Evolutionary conservation across 1,140 invertebrate genomes (phyloP), one percentile per base, ranked within the genome.

Genomic region (Drosophila erecta): DNA sequence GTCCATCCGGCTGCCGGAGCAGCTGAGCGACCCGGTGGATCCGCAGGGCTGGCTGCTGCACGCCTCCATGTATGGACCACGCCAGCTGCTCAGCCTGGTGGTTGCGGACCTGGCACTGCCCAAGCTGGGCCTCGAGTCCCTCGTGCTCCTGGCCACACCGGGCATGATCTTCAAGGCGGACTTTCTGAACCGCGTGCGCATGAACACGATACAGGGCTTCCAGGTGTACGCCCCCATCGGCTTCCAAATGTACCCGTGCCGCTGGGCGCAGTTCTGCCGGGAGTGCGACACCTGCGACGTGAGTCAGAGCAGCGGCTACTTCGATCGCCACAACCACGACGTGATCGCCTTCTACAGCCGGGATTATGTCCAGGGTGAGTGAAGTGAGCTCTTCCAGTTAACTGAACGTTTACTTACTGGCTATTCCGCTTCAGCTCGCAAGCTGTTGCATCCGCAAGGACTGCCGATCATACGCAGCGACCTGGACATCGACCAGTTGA

Each of bases 141-240:
- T 97, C 6, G 91, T 97, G 51, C 92, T 97, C 44, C 90, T 96
- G 66, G 93, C 94, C 15, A 94, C 95, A 69, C 93, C 94, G 15
- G 94, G 94, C 71, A 94, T 95, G 92, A 94, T 95, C 80, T 93
- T 98, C 51, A 94, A 94, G 58, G 84, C 94, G 40, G 97, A 98
- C 85, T 98, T 97, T 92, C 93, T 98, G 15, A 98, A 98, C 79
- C 94, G 96, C 78, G 96, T 96, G 8, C 93, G 96, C 58, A 97
- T 98, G 96, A 97, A 97, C 91, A 97, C 96, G 4, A 96, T 98
- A 57, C 92, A 92, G 50, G 95, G 95, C 57, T 95, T 95, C 90
- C 97, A 98, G 94, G 94, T 97, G 70, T 98, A 95, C 91, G 95
- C 95, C 76, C 95, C 97, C 22, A 95, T 97, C 40, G 96, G 96